Base-by-base conservation (phyloP, 64 coral and sea anemone species). In the Astreopora myriophthalma region DNA sequence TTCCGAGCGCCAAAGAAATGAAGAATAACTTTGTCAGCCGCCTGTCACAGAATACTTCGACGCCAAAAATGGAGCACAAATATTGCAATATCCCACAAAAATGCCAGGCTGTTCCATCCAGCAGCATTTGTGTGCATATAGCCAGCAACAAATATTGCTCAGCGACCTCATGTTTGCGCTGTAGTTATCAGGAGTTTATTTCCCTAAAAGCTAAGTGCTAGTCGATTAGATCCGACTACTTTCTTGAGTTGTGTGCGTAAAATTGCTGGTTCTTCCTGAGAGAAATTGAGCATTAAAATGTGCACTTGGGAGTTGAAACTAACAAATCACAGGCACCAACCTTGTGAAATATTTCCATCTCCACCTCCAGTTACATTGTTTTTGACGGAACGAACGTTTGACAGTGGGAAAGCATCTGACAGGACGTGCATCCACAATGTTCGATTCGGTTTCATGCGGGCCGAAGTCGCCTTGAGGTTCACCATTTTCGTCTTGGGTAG, bases 301-400 rank as follows among this genome's bases (percentile, higher is more conserved):
- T 27, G 5, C 29, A 6, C 26, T 28, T 58, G 25, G 17, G 17
- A 58, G 28, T 19, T 14, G 13, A 35, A 36, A 78, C 1, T 0
- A 55, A 13, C 26, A 77, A 65, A 83, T 60, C 19, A 12, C 13
- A 20, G 26, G 9, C 64, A 65, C 79, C 19, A 64, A 83, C 79
- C 79, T 64, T 0, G 58, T 66, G 32, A 83, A 83, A 64, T 83
- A 64, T 19, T 65, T 83, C 79, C 79, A 83, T 65, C 79, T 83
- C 79, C 79, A 83, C 22, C 79, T 83, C 79, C 79, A 65, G 24
- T 65, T 83, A 33, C 55, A 25, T 36, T 83, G 52, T 63, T 83
- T 83, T 83, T 83, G 79, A 64, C 79, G 79, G 38, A 64, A 83
- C 6, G 52, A 64, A 3, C 79, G 79, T 65, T 83, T 83, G 79